Base-by-base conservation (phyloP, 1,140 invertebrate genomes). In the Lepidurus apus region DNA sequence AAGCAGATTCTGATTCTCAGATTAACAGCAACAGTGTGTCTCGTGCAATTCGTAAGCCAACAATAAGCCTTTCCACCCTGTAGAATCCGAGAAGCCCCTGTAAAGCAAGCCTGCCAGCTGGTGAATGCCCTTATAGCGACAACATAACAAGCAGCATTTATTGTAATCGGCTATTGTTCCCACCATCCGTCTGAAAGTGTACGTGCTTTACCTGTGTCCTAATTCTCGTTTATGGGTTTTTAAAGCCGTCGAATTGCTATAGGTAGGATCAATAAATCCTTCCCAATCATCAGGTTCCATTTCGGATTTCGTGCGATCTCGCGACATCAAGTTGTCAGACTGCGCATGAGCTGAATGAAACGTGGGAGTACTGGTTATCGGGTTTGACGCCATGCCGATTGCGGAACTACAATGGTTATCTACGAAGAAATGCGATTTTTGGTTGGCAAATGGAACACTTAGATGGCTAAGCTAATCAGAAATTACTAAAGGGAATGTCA, bases 191-290 rank as follows among this genome's bases (percentile, higher is more conserved):
- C 53, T n/a, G 6, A 13, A 65, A 8, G 17, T 65, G 6, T 65
- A n/a, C 53, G 53, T 7, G 53, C 13, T 65, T 79, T 47, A 79
- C 78, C 78, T 79, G 74, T 79, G 78, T 34, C 65, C 78, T 24
- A 79, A 45, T 75, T 79, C 78, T 13, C 78, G 78, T 43, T 79
- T 79, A 47, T 79, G 65, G 74, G 74, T 45, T 17, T 73, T 74
- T 8, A 24, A 44, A 65, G 53, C 21, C 13, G 53, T 21, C 17
- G 45, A 47, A 47, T 47, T 10, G 17, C 5, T 65, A 65, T 65
- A 65, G 0, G 13, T n/a, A 65, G 53, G 53, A 65, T 65, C 53
- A 17, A 65, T 65, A 65, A 65, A 65, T 65, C 53, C 53, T 65
- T 65, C 53, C 53, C 53, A 65, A 65, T 65, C 53, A 65, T 65